A percentile compares a stretch with the other conserved stretches of the same genome.
Evolutionary conservation across 1,140 invertebrate genomes (phyloP).

Genomic region (Drosophila littoralis): DNA sequence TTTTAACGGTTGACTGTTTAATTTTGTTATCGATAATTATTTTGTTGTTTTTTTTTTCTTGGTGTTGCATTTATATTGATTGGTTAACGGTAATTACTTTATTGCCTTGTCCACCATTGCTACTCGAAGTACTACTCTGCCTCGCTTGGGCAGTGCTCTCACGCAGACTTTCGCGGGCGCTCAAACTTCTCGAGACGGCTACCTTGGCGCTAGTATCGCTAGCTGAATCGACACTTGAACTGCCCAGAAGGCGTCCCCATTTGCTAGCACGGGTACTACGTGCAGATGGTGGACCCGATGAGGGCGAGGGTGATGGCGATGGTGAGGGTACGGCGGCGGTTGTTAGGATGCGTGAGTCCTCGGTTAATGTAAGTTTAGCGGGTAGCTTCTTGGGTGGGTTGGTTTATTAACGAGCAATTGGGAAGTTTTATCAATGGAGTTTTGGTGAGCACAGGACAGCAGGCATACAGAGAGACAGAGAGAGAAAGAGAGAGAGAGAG

Average conservation of each 20-base stretch:
- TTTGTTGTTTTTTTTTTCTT: constrained; percentile 27
- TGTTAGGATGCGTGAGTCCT: constrained; percentile 84
- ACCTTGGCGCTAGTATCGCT: constrained; percentile 85
- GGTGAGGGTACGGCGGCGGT: constrained; percentile 85
- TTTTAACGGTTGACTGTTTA: constrained; percentile 10
- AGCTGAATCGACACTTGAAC: constrained; percentile 88
- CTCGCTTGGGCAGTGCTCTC: constrained; percentile 85
- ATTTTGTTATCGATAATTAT: constrained; percentile 17
- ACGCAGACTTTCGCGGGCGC: constrained; percentile 87
- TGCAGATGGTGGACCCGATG: constrained; percentile 84
- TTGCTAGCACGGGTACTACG: constrained; percentile 87
- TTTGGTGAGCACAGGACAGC: constrained; percentile 23
- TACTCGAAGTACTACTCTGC: constrained; percentile 85
- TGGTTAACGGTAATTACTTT: constrained; percentile 85
- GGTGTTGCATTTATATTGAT: constrained; percentile 27
- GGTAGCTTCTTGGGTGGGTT: constrained; percentile 79
- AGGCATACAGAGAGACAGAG: constrained; percentile 28
- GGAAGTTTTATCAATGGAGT: constrained; percentile 1
- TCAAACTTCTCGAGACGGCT: constrained; percentile 89
- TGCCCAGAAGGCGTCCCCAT: constrained; percentile 92
- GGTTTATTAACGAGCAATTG: constrained; percentile 12
- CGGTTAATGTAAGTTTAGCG: constrained; percentile 84
- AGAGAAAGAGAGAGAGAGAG: constrained; percentile 38
- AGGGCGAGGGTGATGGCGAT: constrained; percentile 87
- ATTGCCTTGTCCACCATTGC: constrained; percentile 87